Base-by-base conservation (phyloP, 2,113 vertebrate genomes). In the Hystrix brachyura region DNA sequence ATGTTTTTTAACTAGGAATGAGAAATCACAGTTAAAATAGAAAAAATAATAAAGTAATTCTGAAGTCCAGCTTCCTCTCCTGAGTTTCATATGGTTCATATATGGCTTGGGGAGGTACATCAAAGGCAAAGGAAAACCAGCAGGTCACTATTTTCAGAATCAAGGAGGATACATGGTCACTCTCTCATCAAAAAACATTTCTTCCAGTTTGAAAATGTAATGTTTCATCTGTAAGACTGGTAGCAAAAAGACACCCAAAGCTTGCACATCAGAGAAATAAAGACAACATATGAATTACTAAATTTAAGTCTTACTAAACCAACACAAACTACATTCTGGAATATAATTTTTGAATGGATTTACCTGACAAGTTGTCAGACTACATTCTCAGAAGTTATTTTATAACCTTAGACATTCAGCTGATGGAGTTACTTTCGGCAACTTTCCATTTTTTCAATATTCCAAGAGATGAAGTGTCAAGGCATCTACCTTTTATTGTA, bases 341-440 rank as follows among this genome's bases (percentile, higher is more conserved):
- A 86, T 32, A 43, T 32, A 21, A 21, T 79, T 92, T 76, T 60
- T 72, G 72, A 95, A 38, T 43, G 62, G 32, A 46, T 87, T 90
- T 96, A 95, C 82, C 59, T 96, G 78, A 81, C 11, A 17, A 80
- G 71, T 93, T 80, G 51, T 87, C 65, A 93, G 94, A 59, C n/a
- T 74, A 57, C 71, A 88, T 74, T 67, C 34, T 80, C 51, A 72
- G 57, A 82, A 92, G 81, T 60, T 78, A 84, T 87, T 87, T 90
- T 27, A 93, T 43, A 74, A n/a, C 19, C 46, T 79, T 67, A 27
- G 19, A 51, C 29, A 87, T 48, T 80, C 34, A 69, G 60, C 57
- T 78, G 53, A 67, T 81, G 38, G 60, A 81, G 18, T 87, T 23
- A 38, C 9, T 95, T 94, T 78, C 38, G 48, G 14, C 43, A 74